Conservation (phyloP, 2,888 invertebrate species). For the Helicoverpa assulta region DNA sequence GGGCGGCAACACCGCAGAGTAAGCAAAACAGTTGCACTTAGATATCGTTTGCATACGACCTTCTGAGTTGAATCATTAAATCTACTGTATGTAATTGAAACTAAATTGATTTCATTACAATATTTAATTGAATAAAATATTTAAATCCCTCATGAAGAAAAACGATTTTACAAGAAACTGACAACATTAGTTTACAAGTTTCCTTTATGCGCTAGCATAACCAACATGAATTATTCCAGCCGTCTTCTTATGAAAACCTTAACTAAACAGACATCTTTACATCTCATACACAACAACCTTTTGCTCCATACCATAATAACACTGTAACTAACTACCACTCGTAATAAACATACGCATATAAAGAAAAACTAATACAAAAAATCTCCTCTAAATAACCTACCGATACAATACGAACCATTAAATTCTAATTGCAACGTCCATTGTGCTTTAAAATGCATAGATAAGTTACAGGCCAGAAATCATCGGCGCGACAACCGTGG, state of each 20-base stretch:
- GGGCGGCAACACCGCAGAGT: conserved; percentile 76
- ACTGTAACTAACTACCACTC: conserved; percentile 18
- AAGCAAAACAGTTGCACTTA: conserved; percentile 76
- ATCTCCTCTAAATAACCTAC: conserved; percentile 45
- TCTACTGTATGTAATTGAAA: conserved; percentile 46
- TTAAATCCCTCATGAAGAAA: conserved; percentile 7
- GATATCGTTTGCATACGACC: conserved; percentile 66
- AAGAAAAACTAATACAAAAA: conserved; percentile 43
- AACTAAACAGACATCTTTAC: background rate
- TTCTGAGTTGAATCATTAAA: conserved; percentile 52
- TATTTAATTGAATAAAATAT: conserved; percentile 49
- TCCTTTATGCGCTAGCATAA: background rate
- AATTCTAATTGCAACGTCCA: conserved; percentile 59
- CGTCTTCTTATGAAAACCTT: background rate
- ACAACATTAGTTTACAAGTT: background rate
- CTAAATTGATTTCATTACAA: conserved; percentile 41
- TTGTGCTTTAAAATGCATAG: conserved; percentile 70
- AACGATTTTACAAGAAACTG: background rate
- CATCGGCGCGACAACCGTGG: conserved; percentile 67
- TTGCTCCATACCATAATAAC: conserved; percentile 24
- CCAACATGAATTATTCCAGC: background rate
- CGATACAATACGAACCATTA: conserved; percentile 49
- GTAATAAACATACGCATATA: conserved; percentile 4
- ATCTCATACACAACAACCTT: conserved; percentile 6
- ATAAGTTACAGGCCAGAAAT: conserved; percentile 70